Evolutionary conservation across 2,888 invertebrate genomes (phyloP).

Genomic region (Deroplatys truncata): DNA sequence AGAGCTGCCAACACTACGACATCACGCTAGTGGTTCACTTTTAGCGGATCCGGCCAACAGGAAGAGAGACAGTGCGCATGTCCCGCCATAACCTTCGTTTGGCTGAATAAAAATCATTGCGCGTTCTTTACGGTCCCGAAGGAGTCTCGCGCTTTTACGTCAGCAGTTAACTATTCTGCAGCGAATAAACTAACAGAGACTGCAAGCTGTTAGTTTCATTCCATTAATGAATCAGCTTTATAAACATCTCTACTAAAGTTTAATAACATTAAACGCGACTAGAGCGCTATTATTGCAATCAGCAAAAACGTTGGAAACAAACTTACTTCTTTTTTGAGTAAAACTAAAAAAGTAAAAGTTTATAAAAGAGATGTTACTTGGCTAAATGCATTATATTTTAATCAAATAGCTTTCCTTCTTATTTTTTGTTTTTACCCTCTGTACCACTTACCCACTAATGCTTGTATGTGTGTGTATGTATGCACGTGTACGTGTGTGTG

Average conservation of each 20-base stretch:
- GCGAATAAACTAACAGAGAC: background rate
- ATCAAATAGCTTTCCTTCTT: no score
- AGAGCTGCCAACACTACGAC: slow-evolving; percentile 11
- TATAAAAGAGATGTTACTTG: no score
- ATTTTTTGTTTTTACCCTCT: no score
- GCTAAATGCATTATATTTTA: no score
- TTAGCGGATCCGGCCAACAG: background rate
- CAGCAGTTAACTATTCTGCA: background rate
- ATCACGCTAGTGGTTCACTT: background rate
- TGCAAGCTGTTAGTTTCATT: background rate
- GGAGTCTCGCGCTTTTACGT: background rate
- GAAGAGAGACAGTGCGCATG: background rate
- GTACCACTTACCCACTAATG: no score
- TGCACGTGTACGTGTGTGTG: no score
- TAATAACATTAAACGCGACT: background rate
- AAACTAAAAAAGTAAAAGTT: no score
- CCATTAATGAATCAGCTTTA: background rate
- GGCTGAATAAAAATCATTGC: background rate
- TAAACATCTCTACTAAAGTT: background rate
- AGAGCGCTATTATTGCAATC: background rate
- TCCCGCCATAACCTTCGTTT: background rate
- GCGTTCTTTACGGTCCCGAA: background rate
- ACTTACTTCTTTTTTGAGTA: no score
- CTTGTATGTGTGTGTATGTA: no score
- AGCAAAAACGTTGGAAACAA: no score